Percentiles rank a stretch among this genome's conserved stretches.
phyloP scores from a whole-genome alignment of 2,113 vertebrate species.

The Spheniscus mendiculus region DNA sequence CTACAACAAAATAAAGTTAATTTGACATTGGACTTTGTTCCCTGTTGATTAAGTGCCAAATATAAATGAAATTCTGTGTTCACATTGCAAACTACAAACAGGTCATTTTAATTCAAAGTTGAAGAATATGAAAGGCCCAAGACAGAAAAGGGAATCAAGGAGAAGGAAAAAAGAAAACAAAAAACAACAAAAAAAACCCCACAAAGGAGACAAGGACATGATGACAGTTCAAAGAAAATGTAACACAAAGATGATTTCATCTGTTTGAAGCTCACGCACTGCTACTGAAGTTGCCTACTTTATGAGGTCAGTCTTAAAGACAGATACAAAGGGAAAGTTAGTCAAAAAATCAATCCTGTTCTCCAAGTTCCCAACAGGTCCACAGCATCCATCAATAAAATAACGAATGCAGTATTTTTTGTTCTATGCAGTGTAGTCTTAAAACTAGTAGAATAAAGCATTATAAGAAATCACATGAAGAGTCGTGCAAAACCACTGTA shows the following conservation, averaged over 20 bases:
- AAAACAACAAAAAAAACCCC: background rate
- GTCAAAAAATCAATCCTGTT: conserved; percentile 13
- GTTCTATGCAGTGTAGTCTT: background rate
- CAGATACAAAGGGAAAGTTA: conserved; percentile 9
- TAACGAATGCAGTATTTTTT: background rate
- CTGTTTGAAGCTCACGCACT: background rate
- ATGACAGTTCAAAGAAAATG: background rate
- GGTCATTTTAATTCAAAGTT: background rate
- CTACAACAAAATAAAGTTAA: background rate
- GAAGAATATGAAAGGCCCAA: background rate
- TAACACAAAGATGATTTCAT: background rate
- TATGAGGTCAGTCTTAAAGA: background rate
- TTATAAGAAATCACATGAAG: background rate
- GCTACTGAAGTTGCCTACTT: background rate
- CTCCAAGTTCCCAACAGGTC: background rate
- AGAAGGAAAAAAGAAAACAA: background rate
- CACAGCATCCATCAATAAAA: conserved; percentile 7
- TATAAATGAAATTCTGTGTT: background rate
- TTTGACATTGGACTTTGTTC: background rate
- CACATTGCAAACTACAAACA: background rate
- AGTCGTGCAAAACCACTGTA: background rate
- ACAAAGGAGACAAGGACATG: background rate
- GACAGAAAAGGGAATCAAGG: background rate
- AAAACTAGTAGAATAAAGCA: background rate
- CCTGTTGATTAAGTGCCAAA: background rate